phyloP scores from a whole-genome alignment of 2,888 invertebrate genomes.

The Drosophila bunnanda region DNA sequence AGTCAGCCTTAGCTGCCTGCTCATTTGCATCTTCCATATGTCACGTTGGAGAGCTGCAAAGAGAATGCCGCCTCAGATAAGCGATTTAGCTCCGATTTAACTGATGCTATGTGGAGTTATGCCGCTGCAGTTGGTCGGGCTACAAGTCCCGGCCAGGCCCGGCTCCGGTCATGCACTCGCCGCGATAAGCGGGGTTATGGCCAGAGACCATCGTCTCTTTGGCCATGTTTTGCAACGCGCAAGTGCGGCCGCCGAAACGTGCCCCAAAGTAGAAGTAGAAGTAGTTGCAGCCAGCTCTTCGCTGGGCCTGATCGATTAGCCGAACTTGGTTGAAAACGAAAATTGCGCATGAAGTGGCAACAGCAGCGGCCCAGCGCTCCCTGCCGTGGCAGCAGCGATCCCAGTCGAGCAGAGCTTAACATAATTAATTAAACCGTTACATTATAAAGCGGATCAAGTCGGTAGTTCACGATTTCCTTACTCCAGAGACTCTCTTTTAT shows the following conservation, averaged over 20 bases:
- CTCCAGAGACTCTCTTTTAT: conserved; percentile 44
- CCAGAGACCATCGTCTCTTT: conserved; percentile 22
- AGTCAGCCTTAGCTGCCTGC: neutral
- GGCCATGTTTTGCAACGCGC: conserved; percentile 30
- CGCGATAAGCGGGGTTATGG: conserved; percentile 72
- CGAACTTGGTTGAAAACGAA: conserved; percentile 72
- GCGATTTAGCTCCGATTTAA: conserved; percentile 77
- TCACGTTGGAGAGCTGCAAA: conserved; percentile 43
- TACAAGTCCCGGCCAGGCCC: neutral
- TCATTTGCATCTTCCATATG: conserved; percentile 33
- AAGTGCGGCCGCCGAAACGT: conserved; percentile 52
- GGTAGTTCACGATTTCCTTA: conserved; percentile 75
- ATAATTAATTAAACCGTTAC: conserved; percentile 85
- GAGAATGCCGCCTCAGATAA: conserved; percentile 73
- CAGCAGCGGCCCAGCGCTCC: conserved; percentile 52
- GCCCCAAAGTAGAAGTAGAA: conserved; percentile 14
- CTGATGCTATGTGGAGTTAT: conserved; percentile 80
- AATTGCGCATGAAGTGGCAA: conserved; percentile 80
- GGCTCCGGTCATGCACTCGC: conserved; percentile 57
- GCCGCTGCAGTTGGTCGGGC: conserved; percentile 43
- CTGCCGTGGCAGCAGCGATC: conserved; percentile 18
- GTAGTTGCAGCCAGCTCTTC: conserved; percentile 19
- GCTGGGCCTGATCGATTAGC: conserved; percentile 76
- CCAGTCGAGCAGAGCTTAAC: conserved; percentile 68
- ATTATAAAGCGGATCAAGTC: conserved; percentile 81